Evolutionary conservation across 2,797 vertebrate genomes (phyloP).

Genomic region (Onychomys leucogaster): DNA sequence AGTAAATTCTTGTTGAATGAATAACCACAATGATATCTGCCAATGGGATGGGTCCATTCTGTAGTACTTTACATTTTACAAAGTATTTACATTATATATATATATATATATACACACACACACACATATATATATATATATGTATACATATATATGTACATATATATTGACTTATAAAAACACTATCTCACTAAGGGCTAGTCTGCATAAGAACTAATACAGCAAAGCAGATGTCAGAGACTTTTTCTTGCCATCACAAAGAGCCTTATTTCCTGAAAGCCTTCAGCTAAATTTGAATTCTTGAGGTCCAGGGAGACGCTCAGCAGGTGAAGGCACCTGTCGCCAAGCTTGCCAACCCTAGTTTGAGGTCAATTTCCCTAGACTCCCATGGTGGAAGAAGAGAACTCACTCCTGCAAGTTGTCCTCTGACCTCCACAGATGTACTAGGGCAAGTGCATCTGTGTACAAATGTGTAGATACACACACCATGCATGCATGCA

Average conservation of each 20-base stretch:
- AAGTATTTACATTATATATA: neutral
- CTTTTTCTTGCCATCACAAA: neutral
- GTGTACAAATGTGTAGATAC: neutral
- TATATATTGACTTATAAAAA: no score
- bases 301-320: neutral
- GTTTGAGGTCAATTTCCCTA: neutral
- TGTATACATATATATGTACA: no score
- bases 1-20: constrained; percentile 32
- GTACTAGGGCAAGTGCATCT: neutral
- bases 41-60: neutral
- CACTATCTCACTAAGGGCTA: neutral
- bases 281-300: constrained; percentile 50
- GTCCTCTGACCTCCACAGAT: neutral
- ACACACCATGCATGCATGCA: no score
- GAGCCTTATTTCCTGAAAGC: constrained; percentile 6
- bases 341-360: neutral
- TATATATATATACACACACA: neutral
- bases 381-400: neutral
- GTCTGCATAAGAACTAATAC: constrained; percentile 16
- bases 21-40: neutral
- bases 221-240: constrained; percentile 30
- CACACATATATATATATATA: no score
- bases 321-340: neutral
- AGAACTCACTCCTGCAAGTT: neutral
- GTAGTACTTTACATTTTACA: constrained; percentile 4